Conservation (phyloP, 2,888 invertebrate genomes). For the Callyntrura sp. region DNA sequence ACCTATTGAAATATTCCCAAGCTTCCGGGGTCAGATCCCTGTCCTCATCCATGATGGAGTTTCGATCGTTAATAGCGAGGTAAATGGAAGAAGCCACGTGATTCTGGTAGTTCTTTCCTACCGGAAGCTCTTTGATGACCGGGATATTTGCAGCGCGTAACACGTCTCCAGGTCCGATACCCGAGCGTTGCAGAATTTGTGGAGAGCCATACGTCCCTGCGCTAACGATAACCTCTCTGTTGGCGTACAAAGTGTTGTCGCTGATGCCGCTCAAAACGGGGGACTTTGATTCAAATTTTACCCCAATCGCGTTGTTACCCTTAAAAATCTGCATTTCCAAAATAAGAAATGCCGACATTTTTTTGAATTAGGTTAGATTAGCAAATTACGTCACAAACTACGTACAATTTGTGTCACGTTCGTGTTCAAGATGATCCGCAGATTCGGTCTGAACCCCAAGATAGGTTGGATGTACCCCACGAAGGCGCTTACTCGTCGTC, state of each 20-base stretch:
- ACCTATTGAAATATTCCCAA: conserved; percentile 43
- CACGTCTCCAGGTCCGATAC: conserved; percentile 66
- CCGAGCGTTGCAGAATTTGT: conserved; percentile 66
- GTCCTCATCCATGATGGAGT: conserved; percentile 12
- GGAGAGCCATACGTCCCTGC: conserved; percentile 73
- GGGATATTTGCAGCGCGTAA: conserved; percentile 56
- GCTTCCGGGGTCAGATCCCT: conserved; percentile 61
- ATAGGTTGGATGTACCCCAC: conserved; percentile 57
- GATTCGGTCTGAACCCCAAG: conserved; percentile 49
- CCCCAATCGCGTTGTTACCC: no score
- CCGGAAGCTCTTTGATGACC: conserved; percentile 62
- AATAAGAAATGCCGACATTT: no score
- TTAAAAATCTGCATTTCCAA: no score
- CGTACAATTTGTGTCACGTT: no score
- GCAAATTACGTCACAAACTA: no score
- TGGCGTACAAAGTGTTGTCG: conserved; percentile 42
- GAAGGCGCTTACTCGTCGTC: background rate
- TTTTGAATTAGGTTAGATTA: no score
- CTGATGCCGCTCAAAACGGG: no score
- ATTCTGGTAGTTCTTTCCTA: conserved; percentile 74
- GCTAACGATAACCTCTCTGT: conserved; percentile 73
- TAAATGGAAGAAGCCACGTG: conserved; percentile 48
- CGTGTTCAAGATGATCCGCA: no score
- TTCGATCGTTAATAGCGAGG: conserved; percentile 57
- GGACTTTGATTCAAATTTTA: conserved; percentile 59